A percentile compares a stretch with the other conserved stretches of the same genome.
phyloP scores from a whole-genome alignment of 2,113 vertebrate species.

The Geococcyx californianus region DNA sequence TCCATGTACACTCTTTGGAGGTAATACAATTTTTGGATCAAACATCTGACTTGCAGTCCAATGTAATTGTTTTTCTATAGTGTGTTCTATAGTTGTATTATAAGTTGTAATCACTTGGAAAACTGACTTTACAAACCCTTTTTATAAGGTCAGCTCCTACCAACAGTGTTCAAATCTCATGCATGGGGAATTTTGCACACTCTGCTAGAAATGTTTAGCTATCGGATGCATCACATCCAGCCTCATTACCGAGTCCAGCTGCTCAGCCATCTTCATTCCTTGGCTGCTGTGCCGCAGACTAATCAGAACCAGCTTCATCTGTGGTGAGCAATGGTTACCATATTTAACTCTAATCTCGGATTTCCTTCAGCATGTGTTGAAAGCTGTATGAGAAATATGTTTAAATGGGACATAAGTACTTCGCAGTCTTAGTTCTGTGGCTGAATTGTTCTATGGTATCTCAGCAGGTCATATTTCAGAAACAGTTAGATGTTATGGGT shows the following conservation, averaged over 20 bases:
- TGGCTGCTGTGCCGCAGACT: constrained; percentile 95
- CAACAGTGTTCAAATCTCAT: constrained; percentile 96
- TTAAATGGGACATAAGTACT: not conserved
- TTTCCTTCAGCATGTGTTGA: not conserved
- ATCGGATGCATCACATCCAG: constrained; percentile 98
- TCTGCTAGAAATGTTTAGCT: constrained; percentile 98
- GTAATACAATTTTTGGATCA: not conserved
- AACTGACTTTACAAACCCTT: not conserved
- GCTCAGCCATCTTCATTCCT: constrained; percentile 93
- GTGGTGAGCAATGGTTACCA: constrained; percentile 78
- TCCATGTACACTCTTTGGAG: not conserved
- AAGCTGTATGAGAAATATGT: not conserved
- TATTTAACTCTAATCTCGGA: not conserved
- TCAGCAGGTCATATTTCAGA: not conserved
- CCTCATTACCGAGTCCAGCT: constrained; percentile 97
- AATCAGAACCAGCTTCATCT: constrained; percentile 99
- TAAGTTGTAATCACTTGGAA: not conserved
- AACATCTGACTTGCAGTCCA: not conserved
- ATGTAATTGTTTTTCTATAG: not conserved
- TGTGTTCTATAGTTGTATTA: not conserved
- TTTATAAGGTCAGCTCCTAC: constrained; percentile 89
- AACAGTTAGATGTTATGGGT: not conserved
- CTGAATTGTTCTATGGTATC: not conserved
- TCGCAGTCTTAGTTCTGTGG: not conserved
- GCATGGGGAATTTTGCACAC: constrained; percentile 98